Conservation (phyloP, 2,797 vertebrate species). For the Liparis tanakae region DNA sequence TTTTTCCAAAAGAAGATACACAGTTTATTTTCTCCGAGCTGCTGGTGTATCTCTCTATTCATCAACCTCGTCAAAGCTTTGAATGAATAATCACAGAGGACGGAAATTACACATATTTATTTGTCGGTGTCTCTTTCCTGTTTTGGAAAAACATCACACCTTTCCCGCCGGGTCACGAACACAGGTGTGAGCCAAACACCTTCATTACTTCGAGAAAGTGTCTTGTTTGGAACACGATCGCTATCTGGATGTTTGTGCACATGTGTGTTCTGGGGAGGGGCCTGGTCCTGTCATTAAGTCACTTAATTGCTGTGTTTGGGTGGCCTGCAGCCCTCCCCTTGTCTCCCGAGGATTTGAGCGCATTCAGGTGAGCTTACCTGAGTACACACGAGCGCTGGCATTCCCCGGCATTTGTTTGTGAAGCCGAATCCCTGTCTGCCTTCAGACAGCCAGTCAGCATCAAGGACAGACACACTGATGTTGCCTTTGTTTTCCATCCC, state of each 20-base stretch:
- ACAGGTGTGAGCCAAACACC: slow-evolving; percentile 1
- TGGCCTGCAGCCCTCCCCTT: slow-evolving; percentile 42
- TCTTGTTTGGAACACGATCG: slow-evolving; percentile 30
- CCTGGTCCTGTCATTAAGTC: slow-evolving; percentile 50
- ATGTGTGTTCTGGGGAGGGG: slow-evolving; percentile 6
- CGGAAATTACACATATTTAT: slow-evolving; percentile 48
- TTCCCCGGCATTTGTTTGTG: slow-evolving; percentile 71
- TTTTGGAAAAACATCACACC: slow-evolving; percentile 42
- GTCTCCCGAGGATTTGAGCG: slow-evolving; percentile 57
- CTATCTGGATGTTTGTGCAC: slow-evolving; percentile 29
- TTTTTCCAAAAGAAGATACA: slow-evolving; percentile 39
- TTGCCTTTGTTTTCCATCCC: slow-evolving; percentile 65
- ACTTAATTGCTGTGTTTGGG: slow-evolving; percentile 61
- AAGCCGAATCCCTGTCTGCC: slow-evolving; percentile 63
- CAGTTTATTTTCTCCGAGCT: slow-evolving; percentile 16
- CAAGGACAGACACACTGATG: slow-evolving; percentile 59
- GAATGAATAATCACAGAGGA: slow-evolving; percentile 51
- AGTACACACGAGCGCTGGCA: slow-evolving; percentile 66
- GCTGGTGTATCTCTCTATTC: slow-evolving; percentile 46
- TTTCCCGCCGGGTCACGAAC: slow-evolving; percentile 23
- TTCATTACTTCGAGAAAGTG: slow-evolving; percentile 43
- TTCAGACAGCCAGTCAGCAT: slow-evolving; percentile 70
- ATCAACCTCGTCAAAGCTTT: slow-evolving; percentile 50
- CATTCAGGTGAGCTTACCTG: slow-evolving; percentile 78
- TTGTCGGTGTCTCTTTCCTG: slow-evolving; percentile 32